Evolutionary conservation across 2,888 invertebrate genomes (phyloP), one percentile per base, ranked within the genome.

Genomic region (Lomographa bimaculata): DNA sequence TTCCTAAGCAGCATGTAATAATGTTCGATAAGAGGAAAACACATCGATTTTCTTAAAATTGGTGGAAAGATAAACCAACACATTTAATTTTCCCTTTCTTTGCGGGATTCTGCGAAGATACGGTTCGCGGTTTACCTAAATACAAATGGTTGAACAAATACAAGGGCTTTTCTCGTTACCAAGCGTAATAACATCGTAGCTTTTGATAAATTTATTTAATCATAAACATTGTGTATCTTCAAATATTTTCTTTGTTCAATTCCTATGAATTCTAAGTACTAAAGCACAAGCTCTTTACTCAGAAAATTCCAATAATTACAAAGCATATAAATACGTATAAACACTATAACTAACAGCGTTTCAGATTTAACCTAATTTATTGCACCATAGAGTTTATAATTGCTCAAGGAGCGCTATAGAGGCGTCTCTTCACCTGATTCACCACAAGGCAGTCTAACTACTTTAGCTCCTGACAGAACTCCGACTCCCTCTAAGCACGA

Each of bases 401-500:
- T 65, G 61, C 60, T 58, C 57, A 40, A 57, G 41, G 64, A 75
- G 60, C 73, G 81, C 79, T 89, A 87, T 75, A 87, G 83, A 33
- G 83, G 82, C 17, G 89, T 87, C 59, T 89, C 87, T 43, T 85
- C 81, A 6, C 85, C 83, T 9, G 80, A 64, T 55, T 85, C 86
- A 47, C 63, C 75, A 43, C 68, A 69, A 5, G 83, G 85, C 29
- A 87, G 58, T 60, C 89, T 76, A 48, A 89, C 84, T 47, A 78
- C 81, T 59, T 83, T 85, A 29, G 84, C 64, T 41, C 75, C 89
- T 3, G 87, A 72, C 35, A 89, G 60, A 14, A 89, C 87, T 6
- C 86, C 89, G 1, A 89, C 87, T 2, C 89, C 89, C 54, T 87
- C 81, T 49, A 87, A 61, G 60, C 85, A 85, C 11, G 89, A 85